These are phyloP conservation scores for Idaea dimidiata DNA, from an alignment of 2,888 invertebrate species.

Conservation along the genomic window DNA sequence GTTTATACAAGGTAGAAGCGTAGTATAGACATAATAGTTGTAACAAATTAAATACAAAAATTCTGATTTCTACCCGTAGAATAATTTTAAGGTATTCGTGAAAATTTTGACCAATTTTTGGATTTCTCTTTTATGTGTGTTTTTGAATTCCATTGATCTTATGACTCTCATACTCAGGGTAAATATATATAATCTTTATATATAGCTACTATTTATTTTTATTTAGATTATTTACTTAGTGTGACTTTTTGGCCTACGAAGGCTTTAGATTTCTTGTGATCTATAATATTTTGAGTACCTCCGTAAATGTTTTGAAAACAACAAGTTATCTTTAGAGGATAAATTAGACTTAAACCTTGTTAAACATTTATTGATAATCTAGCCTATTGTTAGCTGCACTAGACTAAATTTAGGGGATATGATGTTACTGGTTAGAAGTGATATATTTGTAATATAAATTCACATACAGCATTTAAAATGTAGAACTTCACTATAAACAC, in stretches of 20 bases:
- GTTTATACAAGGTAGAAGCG: constrained; percentile 80
- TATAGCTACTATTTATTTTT: constrained; percentile 51
- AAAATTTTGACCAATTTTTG: constrained; percentile 69
- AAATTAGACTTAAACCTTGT: constrained; percentile 53
- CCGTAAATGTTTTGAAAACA: constrained; percentile 31
- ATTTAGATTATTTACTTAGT: constrained; percentile 52
- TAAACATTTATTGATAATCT: constrained; percentile 58
- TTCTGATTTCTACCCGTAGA: constrained; percentile 58
- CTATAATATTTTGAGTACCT: constrained; percentile 35
- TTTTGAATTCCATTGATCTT: constrained; percentile 63
- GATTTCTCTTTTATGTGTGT: constrained; percentile 52
- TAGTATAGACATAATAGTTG: constrained; percentile 69
- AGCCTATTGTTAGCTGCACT: constrained; percentile 65
- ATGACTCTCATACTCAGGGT: constrained; percentile 78
- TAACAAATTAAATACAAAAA: constrained; percentile 57
- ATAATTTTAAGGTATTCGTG: constrained; percentile 64
- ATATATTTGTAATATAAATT: constrained; percentile 26
- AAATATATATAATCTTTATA: constrained; percentile 62
- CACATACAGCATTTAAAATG: not conserved
- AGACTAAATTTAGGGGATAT: constrained; percentile 49
- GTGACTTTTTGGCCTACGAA: constrained; percentile 69
- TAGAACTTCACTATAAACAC: not conserved
- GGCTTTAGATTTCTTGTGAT: constrained; percentile 42
- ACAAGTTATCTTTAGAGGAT: constrained; percentile 42
- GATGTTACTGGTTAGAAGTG: constrained; percentile 20